A percentile compares a stretch with the other conserved stretches of the same genome.
These are phyloP conservation scores for Colaptes auratus DNA, from an alignment of 2,113 vertebrate genomes.

Conservation along the genomic window DNA sequence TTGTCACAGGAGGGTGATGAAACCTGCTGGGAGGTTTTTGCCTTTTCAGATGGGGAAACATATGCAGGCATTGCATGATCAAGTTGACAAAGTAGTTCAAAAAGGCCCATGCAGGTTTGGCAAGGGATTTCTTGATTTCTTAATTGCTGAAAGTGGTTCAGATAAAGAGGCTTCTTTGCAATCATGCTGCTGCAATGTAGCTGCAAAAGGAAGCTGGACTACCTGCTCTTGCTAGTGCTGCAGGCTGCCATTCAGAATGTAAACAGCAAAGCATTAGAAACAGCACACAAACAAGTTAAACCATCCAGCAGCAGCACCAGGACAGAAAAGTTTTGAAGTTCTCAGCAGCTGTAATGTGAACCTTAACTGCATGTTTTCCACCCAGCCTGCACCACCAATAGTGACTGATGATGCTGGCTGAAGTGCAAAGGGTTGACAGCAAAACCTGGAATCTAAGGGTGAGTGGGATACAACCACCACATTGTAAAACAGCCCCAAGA, in stretches of 20 bases:
- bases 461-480: background rate
- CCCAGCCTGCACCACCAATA: background rate
- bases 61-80: background rate
- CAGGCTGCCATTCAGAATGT: background rate
- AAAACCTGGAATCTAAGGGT: background rate
- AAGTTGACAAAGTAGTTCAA: background rate
- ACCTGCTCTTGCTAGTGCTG: background rate
- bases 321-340: background rate
- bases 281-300: background rate
- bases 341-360: background rate
- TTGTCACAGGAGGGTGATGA: background rate
- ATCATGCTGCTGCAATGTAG: background rate
- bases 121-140: background rate
- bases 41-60: background rate
- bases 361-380: background rate
- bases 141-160: background rate
- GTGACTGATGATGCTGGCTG: background rate
- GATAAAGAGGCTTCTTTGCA: background rate
- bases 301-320: background rate
- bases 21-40: background rate
- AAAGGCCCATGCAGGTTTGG: background rate
- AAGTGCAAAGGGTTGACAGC: background rate
- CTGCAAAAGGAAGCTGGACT: background rate
- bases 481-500: background rate
- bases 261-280: background rate